Evolutionary conservation across 1,140 invertebrate species (phyloP).

Genomic region (Panagrolaimus sp.): DNA sequence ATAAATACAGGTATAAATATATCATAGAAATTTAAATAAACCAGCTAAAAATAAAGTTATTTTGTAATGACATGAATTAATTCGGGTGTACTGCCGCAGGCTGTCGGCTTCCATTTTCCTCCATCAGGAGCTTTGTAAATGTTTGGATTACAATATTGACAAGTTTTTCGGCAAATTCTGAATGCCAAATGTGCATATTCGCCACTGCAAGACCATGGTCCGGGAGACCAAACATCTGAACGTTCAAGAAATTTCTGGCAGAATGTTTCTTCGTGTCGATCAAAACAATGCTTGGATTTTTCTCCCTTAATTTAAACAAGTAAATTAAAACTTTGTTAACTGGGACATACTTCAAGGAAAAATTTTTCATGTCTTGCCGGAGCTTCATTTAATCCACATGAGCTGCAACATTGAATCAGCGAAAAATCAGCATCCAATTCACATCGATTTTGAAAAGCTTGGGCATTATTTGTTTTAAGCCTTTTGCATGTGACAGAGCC

Average conservation of each 20-base stretch:
- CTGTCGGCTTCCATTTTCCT: conserved; percentile 3
- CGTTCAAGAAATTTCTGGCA: conserved; percentile 19
- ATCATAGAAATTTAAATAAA: no score
- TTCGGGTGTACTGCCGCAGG: neutral
- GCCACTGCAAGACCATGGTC: conserved; percentile 17
- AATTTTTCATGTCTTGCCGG: neutral
- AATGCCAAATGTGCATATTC: conserved; percentile 21
- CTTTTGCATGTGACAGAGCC: neutral
- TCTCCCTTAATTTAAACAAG: conserved; percentile 9
- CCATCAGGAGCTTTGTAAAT: conserved; percentile 15
- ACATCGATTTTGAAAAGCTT: conserved; percentile 7
- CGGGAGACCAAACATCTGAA: conserved; percentile 18
- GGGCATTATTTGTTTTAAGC: neutral
- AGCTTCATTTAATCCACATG: neutral
- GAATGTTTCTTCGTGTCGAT: conserved; percentile 16
- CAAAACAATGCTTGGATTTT: conserved; percentile 21
- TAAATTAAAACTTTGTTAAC: no score
- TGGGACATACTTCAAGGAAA: neutral
- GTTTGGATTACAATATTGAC: conserved; percentile 17
- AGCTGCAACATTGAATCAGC: conserved; percentile 1
- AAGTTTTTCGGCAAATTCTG: conserved; percentile 17
- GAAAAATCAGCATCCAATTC: conserved; percentile 2
- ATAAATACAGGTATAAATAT: no score
- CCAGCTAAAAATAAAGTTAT: no score
- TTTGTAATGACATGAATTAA: neutral